phyloP scores from a whole-genome alignment of 2,113 vertebrate species.

The Egretta garzetta region DNA sequence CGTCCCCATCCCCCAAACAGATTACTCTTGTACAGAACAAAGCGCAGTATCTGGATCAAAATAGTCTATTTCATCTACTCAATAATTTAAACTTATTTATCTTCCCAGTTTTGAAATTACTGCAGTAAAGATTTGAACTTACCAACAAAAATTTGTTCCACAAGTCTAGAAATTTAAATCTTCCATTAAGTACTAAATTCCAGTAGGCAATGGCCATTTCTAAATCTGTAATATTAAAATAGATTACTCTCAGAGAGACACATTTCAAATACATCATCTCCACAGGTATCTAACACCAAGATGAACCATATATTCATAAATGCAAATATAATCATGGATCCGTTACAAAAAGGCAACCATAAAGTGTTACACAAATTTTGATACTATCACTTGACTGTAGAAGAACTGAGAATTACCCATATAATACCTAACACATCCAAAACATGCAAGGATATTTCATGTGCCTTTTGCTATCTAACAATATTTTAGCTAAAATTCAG shows the following conservation, averaged over 20 bases:
- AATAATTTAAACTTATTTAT: background rate
- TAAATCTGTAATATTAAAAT: conserved; percentile 85
- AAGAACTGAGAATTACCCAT: background rate
- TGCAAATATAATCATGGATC: background rate
- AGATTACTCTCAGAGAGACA: conserved; percentile 57
- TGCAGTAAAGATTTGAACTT: conserved; percentile 73
- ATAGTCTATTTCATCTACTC: background rate
- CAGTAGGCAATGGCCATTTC: conserved; percentile 92
- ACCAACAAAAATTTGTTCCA: conserved; percentile 93
- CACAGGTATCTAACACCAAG: background rate
- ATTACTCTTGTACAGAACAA: background rate
- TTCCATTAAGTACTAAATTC: conserved; percentile 91
- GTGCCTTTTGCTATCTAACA: background rate
- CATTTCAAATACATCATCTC: conserved; percentile 42
- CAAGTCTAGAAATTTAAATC: conserved; percentile 92
- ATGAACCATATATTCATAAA: background rate
- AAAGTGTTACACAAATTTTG: background rate
- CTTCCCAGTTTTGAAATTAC: conserved; percentile 7
- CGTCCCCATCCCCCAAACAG: background rate
- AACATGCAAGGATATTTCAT: background rate
- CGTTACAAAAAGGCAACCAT: background rate
- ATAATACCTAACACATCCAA: background rate
- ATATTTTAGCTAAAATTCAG: background rate
- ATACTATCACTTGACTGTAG: background rate
- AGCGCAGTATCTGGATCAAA: background rate